Base-by-base conservation (phyloP, 2,797 vertebrate species). In the Ctenopoma multispine region DNA sequence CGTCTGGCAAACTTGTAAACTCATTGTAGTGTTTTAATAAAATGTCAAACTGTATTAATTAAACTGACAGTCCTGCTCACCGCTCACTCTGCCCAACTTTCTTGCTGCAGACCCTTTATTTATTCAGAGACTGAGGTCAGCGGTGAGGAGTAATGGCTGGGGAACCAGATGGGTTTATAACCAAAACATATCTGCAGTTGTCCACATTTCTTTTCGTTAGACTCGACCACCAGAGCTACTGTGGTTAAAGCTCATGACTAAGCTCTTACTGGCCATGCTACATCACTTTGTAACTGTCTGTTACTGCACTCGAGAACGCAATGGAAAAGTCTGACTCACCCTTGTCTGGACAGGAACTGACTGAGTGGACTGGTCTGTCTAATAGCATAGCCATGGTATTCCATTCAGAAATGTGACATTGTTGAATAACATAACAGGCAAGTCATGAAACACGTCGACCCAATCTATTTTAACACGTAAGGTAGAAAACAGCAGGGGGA, bases 301-400 rank as follows among this genome's bases (percentile, higher is more conserved):
- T n/a, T 34, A 40, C 64, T 58, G 82, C 72, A 34, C 66, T 79
- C 3, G 43, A 63, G 54, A 24, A 83, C 73, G 86, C 78, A 89
- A 89, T 87, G 92, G 92, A 93, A 92, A 92, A 86, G 53, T 79
- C 79, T 90, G 91, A 93, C 84, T 95, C 93, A 93, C 81, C 57
- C 47, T 49, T 1, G 93, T 93, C 92, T 94, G 93, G 90, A 92
- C 88, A 86, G 89, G 90, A 93, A 88, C 62, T 84, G 90, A 84
- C 86, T 80, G 83, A 89, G 85, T 69, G 77, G 86, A 85, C 84
- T 1, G 71, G 71, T 59, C 86, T 64, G 87, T 81, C 86, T 87
- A 84, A 83, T 57, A 61, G 86, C 91, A 81, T 58, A 86, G 74
- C 85, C 75, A 31, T 74, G 84, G 82, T 81, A 90, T 89, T 87